phyloP scores from a whole-genome alignment of 2,888 invertebrate genomes.

The Drosophila percnosoma region DNA sequence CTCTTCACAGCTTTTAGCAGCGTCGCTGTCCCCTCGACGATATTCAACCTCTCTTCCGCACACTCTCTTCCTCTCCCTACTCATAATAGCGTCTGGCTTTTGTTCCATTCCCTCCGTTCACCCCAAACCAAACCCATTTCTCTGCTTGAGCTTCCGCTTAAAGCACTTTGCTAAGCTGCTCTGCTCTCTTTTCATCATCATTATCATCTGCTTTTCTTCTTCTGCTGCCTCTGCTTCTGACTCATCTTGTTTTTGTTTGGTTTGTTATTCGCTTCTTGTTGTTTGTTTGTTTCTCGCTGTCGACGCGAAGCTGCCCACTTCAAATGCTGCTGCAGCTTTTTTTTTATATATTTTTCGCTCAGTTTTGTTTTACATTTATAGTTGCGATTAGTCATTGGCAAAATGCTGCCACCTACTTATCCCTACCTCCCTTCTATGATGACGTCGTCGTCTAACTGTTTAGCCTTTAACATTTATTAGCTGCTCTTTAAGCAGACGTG shows the following conservation, averaged over 20 bases:
- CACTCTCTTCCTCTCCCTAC: neutral
- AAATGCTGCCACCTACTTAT: constrained; percentile 63
- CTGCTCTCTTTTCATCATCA: constrained; percentile 18
- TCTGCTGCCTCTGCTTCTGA: constrained; percentile 30
- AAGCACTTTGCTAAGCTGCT: constrained; percentile 37
- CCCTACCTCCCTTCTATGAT: constrained; percentile 18
- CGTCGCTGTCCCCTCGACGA: constrained; percentile 38
- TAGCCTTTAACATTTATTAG: constrained; percentile 13
- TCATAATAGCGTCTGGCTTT: constrained; percentile 29
- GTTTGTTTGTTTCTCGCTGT: constrained; percentile 44
- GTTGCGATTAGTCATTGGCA: constrained; percentile 66
- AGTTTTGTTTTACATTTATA: constrained; percentile 31
- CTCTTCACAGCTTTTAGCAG: constrained; percentile 34
- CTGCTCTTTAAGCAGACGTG: neutral
- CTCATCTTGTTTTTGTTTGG: constrained; percentile 32
- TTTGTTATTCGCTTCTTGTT: constrained; percentile 7
- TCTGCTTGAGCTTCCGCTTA: constrained; percentile 17
- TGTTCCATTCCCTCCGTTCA: constrained; percentile 2
- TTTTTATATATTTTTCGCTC: constrained; percentile 6
- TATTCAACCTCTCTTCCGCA: constrained; percentile 29
- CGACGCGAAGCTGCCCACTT: constrained; percentile 47
- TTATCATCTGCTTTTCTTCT: constrained; percentile 18
- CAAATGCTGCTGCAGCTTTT: constrained; percentile 40
- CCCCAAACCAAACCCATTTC: neutral
- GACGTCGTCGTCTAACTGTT: constrained; percentile 20